Percentiles rank a stretch among this genome's conserved stretches.
phyloP scores from a whole-genome alignment of 2,888 invertebrate genomes.

The Hartigia nigra region DNA sequence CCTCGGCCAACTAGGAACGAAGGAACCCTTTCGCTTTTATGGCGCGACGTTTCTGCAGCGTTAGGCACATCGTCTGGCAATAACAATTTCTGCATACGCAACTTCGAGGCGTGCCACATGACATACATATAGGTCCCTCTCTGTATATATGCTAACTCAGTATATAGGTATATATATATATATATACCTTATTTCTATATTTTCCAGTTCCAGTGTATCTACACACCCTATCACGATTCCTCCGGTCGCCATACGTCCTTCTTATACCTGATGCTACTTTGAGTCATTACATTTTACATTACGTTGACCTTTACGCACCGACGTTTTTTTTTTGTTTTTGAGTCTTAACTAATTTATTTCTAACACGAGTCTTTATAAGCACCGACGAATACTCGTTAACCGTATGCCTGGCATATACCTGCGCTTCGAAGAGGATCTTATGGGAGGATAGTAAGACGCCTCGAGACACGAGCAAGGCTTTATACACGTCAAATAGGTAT shows the following conservation, averaged over 20 bases:
- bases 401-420: neutral
- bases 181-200: neutral
- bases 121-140: neutral
- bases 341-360: neutral
- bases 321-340: neutral
- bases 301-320: neutral
- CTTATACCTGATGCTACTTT: neutral
- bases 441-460: neutral
- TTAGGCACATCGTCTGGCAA: conserved; percentile 2
- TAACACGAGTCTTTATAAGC: neutral
- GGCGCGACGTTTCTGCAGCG: conserved; percentile 5
- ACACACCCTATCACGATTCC: neutral
- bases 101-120: neutral
- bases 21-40: conserved; percentile 8
- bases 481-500: neutral
- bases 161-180: neutral
- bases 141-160: neutral
- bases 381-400: neutral
- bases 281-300: neutral
- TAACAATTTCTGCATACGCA: neutral
- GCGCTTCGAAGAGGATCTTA: neutral
- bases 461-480: neutral
- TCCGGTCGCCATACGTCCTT: neutral
- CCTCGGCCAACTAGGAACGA: neutral
- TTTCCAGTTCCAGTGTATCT: neutral